These are phyloP conservation scores for Crenuchus spilurus DNA, from an alignment of 2,797 vertebrate species.

Conservation along the genomic window DNA sequence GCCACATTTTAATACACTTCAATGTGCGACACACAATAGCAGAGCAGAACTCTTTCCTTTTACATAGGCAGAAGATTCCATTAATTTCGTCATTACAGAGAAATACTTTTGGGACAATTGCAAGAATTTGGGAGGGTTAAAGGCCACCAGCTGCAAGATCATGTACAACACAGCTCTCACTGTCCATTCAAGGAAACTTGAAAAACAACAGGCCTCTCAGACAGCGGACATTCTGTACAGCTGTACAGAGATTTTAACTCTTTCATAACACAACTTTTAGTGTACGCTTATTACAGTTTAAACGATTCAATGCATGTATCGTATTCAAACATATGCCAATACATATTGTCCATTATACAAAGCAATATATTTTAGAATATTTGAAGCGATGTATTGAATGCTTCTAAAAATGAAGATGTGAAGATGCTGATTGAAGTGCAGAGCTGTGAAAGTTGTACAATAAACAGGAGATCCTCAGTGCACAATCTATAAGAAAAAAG, in stretches of 20 bases:
- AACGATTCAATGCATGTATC: not conserved
- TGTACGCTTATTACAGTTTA: not conserved
- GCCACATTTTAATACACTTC: too few relatives aligned
- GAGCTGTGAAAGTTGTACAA: not conserved
- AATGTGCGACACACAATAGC: not conserved
- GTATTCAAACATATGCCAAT: slow-evolving; percentile 1
- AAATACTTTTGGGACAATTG: not conserved
- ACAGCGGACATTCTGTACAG: not conserved
- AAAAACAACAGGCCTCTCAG: not conserved
- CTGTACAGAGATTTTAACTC: slow-evolving; percentile 2
- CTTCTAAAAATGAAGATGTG: not conserved
- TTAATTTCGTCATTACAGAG: not conserved
- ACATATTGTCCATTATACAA: slow-evolving; percentile 8
- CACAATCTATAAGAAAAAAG: not conserved
- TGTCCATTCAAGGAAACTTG: not conserved
- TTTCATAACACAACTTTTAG: not conserved
- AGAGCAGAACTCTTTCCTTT: not conserved
- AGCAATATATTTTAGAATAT: not conserved
- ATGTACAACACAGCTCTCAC: slow-evolving; percentile 11
- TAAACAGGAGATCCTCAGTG: slow-evolving; percentile 9
- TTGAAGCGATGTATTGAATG: not conserved
- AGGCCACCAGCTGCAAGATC: slow-evolving; percentile 37
- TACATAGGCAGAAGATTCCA: not conserved
- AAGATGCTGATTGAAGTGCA: slow-evolving; percentile 6
- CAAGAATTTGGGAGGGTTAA: slow-evolving; percentile 28